Evolutionary conservation across 2,888 invertebrate species (phyloP).

Genomic region (Griposia aprilina): DNA sequence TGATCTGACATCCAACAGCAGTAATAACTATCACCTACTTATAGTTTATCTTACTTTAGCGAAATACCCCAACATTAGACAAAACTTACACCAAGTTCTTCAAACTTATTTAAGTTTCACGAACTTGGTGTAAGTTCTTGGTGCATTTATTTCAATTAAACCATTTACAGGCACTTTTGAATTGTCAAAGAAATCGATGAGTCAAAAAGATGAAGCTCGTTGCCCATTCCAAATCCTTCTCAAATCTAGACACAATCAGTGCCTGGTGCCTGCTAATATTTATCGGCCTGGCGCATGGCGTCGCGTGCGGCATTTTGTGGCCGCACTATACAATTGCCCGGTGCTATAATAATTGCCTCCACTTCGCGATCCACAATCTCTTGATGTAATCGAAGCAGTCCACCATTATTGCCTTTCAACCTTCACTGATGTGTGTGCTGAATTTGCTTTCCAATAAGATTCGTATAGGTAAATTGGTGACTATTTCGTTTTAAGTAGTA

Average conservation of each 20-base stretch:
- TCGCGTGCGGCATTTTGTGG: slow-evolving; percentile 46
- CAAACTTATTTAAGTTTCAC: too few relatives aligned
- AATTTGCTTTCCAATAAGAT: slow-evolving; percentile 5
- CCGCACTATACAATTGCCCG: slow-evolving; percentile 9
- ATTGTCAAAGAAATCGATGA: neutral
- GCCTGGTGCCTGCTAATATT: neutral
- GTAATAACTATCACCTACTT: neutral
- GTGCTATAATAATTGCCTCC: slow-evolving; percentile 25
- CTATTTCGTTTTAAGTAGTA: neutral
- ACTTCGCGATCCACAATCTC: slow-evolving; percentile 40
- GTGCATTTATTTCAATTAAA: neutral
- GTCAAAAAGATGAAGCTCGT: neutral
- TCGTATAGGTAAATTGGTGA: neutral
- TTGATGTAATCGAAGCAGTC: slow-evolving; percentile 37
- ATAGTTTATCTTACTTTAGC: neutral
- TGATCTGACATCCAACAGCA: neutral
- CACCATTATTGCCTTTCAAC: slow-evolving; percentile 34
- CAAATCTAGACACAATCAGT: neutral
- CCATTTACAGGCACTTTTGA: neutral
- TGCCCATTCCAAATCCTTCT: neutral
- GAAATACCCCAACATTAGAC: neutral
- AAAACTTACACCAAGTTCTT: neutral
- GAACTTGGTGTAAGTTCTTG: too few relatives aligned
- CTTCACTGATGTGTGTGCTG: slow-evolving; percentile 16
- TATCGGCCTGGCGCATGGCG: neutral